Percentiles rank a stretch among this genome's conserved stretches.
These are phyloP conservation scores for Drosophila atroscutellata DNA, from an alignment of 2,888 invertebrate genomes.

Conservation along the genomic window DNA sequence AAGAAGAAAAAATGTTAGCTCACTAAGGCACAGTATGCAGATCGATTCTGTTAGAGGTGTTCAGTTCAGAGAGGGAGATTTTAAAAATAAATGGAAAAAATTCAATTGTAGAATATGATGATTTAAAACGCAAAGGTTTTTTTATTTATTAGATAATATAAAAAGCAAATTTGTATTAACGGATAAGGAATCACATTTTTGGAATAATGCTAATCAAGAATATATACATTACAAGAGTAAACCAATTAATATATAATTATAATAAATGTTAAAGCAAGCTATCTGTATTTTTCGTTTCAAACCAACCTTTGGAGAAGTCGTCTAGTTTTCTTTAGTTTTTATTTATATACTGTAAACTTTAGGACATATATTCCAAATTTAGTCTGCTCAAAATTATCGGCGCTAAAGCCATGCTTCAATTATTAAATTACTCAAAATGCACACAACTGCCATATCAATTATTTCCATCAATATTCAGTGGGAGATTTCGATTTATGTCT, in stretches of 20 bases:
- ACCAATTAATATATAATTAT: neutral
- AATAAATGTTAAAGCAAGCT: neutral
- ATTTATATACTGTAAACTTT: neutral
- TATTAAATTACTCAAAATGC: conserved; percentile 16
- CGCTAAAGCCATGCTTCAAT: conserved; percentile 35
- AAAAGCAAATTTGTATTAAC: too few species aligned
- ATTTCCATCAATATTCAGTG: conserved; percentile 6
- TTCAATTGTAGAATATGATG: too few species aligned
- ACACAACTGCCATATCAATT: neutral
- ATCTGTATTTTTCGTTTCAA: neutral
- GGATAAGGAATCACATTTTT: too few species aligned
- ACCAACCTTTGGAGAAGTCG: neutral
- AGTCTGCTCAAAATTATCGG: neutral
- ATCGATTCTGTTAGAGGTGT: neutral
- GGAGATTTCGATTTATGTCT: conserved; percentile 16
- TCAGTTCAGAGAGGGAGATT: neutral
- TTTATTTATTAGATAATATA: too few species aligned
- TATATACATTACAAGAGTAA: too few species aligned
- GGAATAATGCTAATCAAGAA: too few species aligned
- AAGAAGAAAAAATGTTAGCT: conserved; percentile 6
- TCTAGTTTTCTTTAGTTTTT: neutral
- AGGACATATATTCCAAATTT: neutral
- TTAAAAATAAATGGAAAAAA: neutral
- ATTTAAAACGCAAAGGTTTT: too few species aligned
- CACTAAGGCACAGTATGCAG: neutral